Evolutionary conservation across 2,888 invertebrate genomes (phyloP).

Genomic region (Trachelus iudaicus): DNA sequence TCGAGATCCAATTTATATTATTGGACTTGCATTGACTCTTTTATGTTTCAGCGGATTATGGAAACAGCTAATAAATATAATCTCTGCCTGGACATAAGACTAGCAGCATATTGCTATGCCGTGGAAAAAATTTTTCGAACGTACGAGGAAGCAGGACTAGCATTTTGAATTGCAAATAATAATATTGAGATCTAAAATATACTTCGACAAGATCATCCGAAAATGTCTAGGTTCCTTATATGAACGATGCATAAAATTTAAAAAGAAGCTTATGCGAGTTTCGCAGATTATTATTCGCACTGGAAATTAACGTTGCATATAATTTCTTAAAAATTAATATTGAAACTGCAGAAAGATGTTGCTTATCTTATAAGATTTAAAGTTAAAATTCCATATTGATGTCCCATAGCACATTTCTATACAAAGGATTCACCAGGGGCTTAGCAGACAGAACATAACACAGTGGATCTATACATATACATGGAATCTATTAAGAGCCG

Average conservation of each 20-base stretch:
- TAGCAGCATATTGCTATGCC: conserved; percentile 70
- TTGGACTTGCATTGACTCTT: not conserved
- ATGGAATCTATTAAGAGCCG: not conserved
- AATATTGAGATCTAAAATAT: not conserved
- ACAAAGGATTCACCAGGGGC: not conserved
- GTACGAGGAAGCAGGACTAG: conserved; percentile 69
- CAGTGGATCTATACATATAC: not conserved
- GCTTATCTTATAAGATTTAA: not conserved
- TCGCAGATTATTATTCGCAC: not conserved
- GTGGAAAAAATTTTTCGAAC: conserved; percentile 71
- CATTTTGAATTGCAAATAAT: conserved; percentile 52
- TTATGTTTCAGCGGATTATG: conserved; percentile 71
- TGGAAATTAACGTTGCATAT: not conserved
- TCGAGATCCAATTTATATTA: not conserved
- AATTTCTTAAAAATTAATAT: not conserved
- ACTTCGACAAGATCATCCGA: too few species aligned
- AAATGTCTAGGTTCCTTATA: too few species aligned
- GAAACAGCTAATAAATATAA: conserved; percentile 75
- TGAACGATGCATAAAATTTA: not conserved
- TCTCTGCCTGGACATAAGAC: conserved; percentile 75
- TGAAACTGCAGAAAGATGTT: not conserved
- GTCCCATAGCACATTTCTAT: not conserved
- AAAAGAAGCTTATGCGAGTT: not conserved
- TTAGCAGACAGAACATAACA: not conserved
- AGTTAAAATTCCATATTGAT: not conserved